Percentiles rank a stretch among this genome's conserved stretches.
Conservation (phyloP, 1,140 invertebrate species). For the Acyrthosiphon pisum region DNA sequence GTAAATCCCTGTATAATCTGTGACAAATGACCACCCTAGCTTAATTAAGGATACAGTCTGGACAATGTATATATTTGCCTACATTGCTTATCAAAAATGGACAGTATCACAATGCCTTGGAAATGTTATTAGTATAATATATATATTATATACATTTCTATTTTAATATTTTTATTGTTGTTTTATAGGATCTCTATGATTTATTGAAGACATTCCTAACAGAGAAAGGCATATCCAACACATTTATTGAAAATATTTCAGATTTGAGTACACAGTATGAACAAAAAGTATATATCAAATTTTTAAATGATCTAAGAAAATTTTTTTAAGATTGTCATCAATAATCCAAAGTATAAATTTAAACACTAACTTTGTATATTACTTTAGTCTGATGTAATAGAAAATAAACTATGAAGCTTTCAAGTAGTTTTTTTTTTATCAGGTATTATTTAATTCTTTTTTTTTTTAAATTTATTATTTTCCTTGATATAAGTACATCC, state of each 20-base stretch:
- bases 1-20: background rate
- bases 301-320: slow-evolving; percentile 84
- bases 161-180: slow-evolving; percentile 44
- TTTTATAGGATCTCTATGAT: slow-evolving; percentile 88
- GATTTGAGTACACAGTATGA: slow-evolving; percentile 89
- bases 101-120: background rate
- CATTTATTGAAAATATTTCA: slow-evolving; percentile 86
- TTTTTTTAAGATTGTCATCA: slow-evolving; percentile 69
- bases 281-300: slow-evolving; percentile 83
- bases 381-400: slow-evolving; percentile 36
- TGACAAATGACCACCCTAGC: background rate
- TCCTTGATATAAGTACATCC: background rate
- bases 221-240: slow-evolving; percentile 90
- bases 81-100: background rate
- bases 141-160: background rate
- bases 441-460: background rate
- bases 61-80: background rate
- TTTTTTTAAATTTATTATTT: background rate
- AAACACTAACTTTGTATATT: slow-evolving; percentile 47
- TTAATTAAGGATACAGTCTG: background rate
- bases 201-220: slow-evolving; percentile 91
- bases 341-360: slow-evolving; percentile 1
- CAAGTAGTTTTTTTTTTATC: background rate
- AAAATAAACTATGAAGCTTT: slow-evolving; percentile 10
- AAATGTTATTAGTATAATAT: background rate